Conservation (phyloP, 2,797 vertebrate genomes). For the Sphenodon punctatus region DNA sequence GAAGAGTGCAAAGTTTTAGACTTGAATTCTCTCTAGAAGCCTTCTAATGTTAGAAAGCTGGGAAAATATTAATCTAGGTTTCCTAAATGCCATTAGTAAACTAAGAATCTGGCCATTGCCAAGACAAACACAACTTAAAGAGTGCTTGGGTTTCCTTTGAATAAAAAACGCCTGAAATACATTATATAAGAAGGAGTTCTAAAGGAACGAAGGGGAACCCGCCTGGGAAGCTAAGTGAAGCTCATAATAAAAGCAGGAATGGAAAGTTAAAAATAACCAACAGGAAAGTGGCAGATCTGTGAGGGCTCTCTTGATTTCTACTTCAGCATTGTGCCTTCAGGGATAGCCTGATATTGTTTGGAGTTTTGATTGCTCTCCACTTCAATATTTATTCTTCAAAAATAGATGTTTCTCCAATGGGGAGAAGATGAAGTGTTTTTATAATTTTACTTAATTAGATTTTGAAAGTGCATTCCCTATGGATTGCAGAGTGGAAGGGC, state of each 20-base stretch:
- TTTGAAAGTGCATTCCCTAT: not conserved
- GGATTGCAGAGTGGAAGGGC: not conserved
- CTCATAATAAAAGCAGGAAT: constrained; percentile 80
- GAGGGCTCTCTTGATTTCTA: constrained; percentile 62
- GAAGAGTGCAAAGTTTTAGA: not conserved
- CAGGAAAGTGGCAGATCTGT: constrained; percentile 77
- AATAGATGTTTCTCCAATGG: constrained; percentile 69
- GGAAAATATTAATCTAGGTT: constrained; percentile 45
- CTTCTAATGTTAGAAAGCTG: constrained; percentile 57
- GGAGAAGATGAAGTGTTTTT: constrained; percentile 58
- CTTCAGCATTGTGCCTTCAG: constrained; percentile 69
- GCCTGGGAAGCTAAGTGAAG: constrained; percentile 78
- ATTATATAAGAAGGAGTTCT: constrained; percentile 60
- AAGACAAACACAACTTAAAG: constrained; percentile 63
- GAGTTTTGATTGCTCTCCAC: constrained; percentile 76
- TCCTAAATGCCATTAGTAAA: constrained; percentile 70
- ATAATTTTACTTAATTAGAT: constrained; percentile 6
- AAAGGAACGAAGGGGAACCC: constrained; percentile 77
- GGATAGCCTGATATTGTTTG: constrained; percentile 77
- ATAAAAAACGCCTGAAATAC: constrained; percentile 66
- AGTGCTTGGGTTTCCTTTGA: constrained; percentile 72
- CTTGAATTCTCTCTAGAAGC: not conserved
- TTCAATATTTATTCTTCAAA: constrained; percentile 74
- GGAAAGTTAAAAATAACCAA: constrained; percentile 82
- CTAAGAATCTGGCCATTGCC: constrained; percentile 67